These are phyloP conservation scores for Acomys russatus DNA, from an alignment of 2,797 vertebrate genomes.

Conservation along the genomic window DNA sequence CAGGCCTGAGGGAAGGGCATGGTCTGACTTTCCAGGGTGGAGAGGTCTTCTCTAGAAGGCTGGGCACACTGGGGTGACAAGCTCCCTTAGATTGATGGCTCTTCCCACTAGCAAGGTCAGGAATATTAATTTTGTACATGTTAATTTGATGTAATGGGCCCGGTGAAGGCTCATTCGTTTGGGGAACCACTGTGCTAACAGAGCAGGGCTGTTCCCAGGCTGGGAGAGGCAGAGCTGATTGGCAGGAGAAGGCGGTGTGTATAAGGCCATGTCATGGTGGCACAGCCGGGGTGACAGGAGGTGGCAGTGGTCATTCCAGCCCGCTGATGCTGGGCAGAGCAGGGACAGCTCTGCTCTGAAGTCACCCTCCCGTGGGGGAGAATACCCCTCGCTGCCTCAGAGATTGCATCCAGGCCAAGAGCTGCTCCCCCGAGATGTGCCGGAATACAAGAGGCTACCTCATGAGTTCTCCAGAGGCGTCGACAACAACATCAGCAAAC, in stretches of 20 bases:
- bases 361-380: conserved; percentile 41
- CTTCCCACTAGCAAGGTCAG: conserved; percentile 87
- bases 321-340: conserved; percentile 45
- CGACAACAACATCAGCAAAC: neutral
- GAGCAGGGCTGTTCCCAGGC: conserved; percentile 74
- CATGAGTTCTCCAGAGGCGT: too few relatives aligned
- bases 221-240: neutral
- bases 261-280: neutral
- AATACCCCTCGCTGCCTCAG: conserved; percentile 41
- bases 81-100: conserved; percentile 79
- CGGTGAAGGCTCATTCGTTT: conserved; percentile 83
- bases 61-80: conserved; percentile 8
- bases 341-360: conserved; percentile 29
- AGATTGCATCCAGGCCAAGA: conserved; percentile 29
- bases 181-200: conserved; percentile 80
- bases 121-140: conserved; percentile 86
- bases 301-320: neutral
- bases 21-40: conserved; percentile 66
- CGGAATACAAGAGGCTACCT: neutral
- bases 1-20: neutral
- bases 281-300: conserved; percentile 5
- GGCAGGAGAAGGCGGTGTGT: neutral
- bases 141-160: conserved; percentile 87
- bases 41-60: conserved; percentile 73
- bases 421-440: neutral